Evolutionary conservation across 2,888 invertebrate species (phyloP), one percentile per base, ranked within the genome.

Genomic region (Protodeltote pygarga): DNA sequence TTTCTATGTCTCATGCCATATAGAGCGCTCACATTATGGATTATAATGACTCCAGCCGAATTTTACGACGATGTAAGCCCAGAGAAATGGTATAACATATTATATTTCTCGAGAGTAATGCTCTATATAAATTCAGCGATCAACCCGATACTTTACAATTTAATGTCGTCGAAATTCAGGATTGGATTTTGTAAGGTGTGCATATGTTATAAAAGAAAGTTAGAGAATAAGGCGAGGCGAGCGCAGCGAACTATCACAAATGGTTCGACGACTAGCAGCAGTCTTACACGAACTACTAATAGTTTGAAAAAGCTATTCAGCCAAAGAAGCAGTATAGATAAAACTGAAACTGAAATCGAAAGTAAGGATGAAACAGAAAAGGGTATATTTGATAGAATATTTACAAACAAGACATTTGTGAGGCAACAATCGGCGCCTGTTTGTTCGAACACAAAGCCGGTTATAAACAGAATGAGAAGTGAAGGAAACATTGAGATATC

Each of bases 101-200:
- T 98, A 19, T 97, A 96, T 81, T 96, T 97, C 79, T 96, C 96
- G 55, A 93, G 98, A 61, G 95, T 97, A 33, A 96, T 98, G 96
- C 90, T 97, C 38, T 98, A 97, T 75, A 92, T 97, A 53, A 98
- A 98, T 84, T 97, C 97, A 2, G 97, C 97, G 24, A 94, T 97
- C 63, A 98, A 98, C 85, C 98, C 98, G 0, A 96, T 98, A 65
- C 89, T 98, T n/a, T 98, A 98, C 81, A 98, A 97, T 81, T 90
- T 98, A 57, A 97, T 98, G 96, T 97, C 97, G 25, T 96, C 97
- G 2, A 97, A 97, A 87, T 98, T 98, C 78, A 94, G 98, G 2
- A 93, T 95, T 42, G 97, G 96, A 0, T 97, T 97, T 72, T 92
- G 95, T 42, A 93, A 93, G 73, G 93, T 96, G 0, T 96, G 95